These are phyloP conservation scores for Marronus borbonicus DNA, from an alignment of 2,888 invertebrate species.

Conservation along the genomic window DNA sequence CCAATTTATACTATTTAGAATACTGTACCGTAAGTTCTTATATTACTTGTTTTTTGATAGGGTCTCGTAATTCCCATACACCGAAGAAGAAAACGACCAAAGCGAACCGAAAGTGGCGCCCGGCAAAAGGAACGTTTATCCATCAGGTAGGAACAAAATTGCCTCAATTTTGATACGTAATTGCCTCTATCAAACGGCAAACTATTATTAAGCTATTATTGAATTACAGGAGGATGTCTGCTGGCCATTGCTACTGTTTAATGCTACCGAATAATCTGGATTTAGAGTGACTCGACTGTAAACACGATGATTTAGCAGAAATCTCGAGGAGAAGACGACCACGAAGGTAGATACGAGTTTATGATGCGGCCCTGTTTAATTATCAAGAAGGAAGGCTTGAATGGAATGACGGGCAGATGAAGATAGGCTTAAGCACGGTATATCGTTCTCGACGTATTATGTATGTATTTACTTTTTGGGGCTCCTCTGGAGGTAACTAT, in stretches of 20 bases:
- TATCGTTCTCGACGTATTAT: slow-evolving; percentile 12
- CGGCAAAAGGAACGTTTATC: neutral
- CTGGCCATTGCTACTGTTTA: slow-evolving; percentile 56
- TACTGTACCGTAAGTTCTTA: too few relatives aligned
- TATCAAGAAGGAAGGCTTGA: slow-evolving; percentile 10
- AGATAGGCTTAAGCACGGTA: slow-evolving; percentile 23
- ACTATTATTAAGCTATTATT: slow-evolving; percentile 54
- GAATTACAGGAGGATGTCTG: slow-evolving; percentile 51
- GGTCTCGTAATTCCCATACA: too few relatives aligned
- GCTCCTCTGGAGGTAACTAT: neutral
- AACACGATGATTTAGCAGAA: slow-evolving; percentile 56
- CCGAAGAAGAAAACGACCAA: neutral
- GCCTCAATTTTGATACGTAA: slow-evolving; percentile 50
- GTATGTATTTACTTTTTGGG: slow-evolving; percentile 19
- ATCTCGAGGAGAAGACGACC: slow-evolving; percentile 21
- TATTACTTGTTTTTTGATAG: too few relatives aligned
- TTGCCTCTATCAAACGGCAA: slow-evolving; percentile 51
- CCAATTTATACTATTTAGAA: too few relatives aligned
- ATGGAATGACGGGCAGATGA: neutral
- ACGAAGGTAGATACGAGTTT: slow-evolving; percentile 3
- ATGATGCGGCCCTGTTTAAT: slow-evolving; percentile 31
- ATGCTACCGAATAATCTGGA: slow-evolving; percentile 55
- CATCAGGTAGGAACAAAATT: slow-evolving; percentile 42
- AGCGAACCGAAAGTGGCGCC: neutral
- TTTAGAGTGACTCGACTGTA: slow-evolving; percentile 56